A percentile compares a stretch with the other conserved stretches of the same genome.
These are phyloP conservation scores for Smittia aterrima DNA, from an alignment of 2,888 invertebrate genomes.

Conservation along the genomic window DNA sequence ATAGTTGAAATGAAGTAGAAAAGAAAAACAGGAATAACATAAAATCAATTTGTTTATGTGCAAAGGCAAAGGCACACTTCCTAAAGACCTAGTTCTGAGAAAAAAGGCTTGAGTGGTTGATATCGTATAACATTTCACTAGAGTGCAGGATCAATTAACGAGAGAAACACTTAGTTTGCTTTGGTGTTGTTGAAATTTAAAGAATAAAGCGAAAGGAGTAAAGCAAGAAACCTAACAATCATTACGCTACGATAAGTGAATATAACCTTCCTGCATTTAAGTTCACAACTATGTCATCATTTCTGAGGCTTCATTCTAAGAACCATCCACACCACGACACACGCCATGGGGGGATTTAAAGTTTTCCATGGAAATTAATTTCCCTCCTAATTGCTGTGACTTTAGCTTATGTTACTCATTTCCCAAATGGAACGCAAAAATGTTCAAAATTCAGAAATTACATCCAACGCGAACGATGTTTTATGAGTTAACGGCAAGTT, in stretches of 20 bases:
- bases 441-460: not conserved
- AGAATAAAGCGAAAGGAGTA: too few species aligned
- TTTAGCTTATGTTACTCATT: not conserved
- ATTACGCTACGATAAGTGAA: not conserved
- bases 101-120: not conserved
- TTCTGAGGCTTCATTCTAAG: not conserved
- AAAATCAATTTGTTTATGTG: constrained; percentile 16
- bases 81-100: not conserved
- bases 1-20: not conserved
- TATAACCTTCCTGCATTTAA: not conserved
- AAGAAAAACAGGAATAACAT: not conserved
- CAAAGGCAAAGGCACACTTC: not conserved
- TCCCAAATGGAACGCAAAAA: not conserved
- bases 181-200: too few species aligned
- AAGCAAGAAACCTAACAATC: too few species aligned
- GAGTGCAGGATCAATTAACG: too few species aligned
- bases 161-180: too few species aligned
- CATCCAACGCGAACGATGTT: not conserved
- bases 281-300: not conserved
- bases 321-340: not conserved
- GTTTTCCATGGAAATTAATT: constrained; percentile 7
- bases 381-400: constrained; percentile 2
- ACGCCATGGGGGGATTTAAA: not conserved
- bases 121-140: not conserved
- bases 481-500: too few species aligned